Conservation (phyloP, 2,888 invertebrate species). For the Caenorhabditis macrosperma region DNA sequence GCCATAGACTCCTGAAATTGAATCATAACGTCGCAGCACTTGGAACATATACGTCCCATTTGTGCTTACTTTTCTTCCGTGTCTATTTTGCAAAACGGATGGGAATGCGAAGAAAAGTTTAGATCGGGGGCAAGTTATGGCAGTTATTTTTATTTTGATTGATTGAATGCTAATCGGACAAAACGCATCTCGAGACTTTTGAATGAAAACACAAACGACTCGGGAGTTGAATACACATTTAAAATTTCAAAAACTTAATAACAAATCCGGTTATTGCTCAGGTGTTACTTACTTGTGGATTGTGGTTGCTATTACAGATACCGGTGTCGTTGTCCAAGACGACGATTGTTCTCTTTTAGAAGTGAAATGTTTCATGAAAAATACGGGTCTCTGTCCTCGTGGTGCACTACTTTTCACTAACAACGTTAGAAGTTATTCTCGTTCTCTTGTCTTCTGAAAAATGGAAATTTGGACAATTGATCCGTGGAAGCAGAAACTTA, state of each 20-base stretch:
- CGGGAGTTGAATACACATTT: neutral
- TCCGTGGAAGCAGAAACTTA: neutral
- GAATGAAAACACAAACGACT: neutral
- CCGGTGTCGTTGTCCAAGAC: constrained; percentile 11
- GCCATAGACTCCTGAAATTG: constrained; percentile 44
- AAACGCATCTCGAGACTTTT: neutral
- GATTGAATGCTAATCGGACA: constrained; percentile 39
- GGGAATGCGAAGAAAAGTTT: neutral
- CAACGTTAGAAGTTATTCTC: neutral
- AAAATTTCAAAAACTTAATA: neutral
- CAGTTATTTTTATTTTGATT: constrained; percentile 21
- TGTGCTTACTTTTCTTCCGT: constrained; percentile 28
- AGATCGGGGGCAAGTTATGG: constrained; percentile 3
- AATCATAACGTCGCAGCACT: constrained; percentile 47
- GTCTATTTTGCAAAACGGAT: neutral
- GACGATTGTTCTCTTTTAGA: constrained; percentile 2
- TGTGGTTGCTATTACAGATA: neutral
- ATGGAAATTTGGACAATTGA: too few species aligned
- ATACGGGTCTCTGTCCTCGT: neutral
- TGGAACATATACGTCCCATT: constrained; percentile 41
- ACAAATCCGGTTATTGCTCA: too few species aligned
- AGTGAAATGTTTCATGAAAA: constrained; percentile 21
- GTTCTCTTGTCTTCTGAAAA: constrained; percentile 9
- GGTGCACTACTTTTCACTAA: neutral
- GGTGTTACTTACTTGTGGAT: constrained; percentile 19